A percentile compares a stretch with the other conserved stretches of the same genome.
Conservation (phyloP, 2,113 vertebrate species). For the Hylia prasina region DNA sequence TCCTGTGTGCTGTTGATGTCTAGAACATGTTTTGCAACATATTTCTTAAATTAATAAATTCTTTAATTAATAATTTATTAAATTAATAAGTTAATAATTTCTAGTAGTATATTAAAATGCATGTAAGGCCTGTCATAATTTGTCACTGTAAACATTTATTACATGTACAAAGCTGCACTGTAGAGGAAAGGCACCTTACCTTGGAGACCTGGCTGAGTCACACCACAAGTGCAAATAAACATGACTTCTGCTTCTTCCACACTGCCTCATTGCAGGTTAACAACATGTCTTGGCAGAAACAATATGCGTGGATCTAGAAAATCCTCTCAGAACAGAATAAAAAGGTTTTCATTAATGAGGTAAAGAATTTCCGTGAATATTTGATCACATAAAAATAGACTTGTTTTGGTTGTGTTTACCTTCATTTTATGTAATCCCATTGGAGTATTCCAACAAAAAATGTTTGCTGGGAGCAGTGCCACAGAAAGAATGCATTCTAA, state of each 20-base stretch:
- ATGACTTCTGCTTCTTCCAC: background rate
- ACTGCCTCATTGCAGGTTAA: background rate
- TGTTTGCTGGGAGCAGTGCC: background rate
- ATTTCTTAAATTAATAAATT: background rate
- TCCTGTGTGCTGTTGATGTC: background rate
- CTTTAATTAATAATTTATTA: background rate
- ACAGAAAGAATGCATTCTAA: background rate
- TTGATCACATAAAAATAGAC: background rate
- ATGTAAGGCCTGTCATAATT: background rate
- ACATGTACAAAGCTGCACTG: background rate
- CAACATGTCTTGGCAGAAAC: background rate
- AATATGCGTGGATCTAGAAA: background rate
- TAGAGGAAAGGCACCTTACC: background rate
- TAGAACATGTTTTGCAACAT: background rate
- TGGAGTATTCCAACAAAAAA: background rate
- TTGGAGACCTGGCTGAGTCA: background rate
- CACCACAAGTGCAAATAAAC: background rate
- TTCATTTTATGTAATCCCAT: background rate
- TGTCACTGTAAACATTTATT: background rate
- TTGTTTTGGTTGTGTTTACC: background rate
- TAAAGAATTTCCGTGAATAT: background rate
- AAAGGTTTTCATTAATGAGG: background rate
- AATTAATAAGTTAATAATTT: background rate
- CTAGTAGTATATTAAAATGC: background rate
- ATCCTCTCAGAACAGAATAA: background rate